These are phyloP conservation scores for Luehdorfia chinensis DNA, from an alignment of 1,140 invertebrate genomes.

Conservation along the genomic window DNA sequence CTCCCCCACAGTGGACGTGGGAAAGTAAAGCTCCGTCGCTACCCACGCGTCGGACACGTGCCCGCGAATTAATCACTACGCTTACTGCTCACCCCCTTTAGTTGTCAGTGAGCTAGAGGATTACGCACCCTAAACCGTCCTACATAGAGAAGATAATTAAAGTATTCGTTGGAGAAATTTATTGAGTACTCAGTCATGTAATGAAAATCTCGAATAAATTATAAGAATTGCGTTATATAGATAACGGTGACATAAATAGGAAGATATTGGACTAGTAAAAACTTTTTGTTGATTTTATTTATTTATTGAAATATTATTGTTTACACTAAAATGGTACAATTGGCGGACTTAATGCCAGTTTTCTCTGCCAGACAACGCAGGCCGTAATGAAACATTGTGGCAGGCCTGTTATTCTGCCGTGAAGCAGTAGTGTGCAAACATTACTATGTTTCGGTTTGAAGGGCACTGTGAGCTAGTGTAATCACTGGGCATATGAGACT, in stretches of 20 bases:
- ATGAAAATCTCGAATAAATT: conserved; percentile 3
- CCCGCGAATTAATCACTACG: conserved; percentile 32
- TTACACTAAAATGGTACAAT: not conserved
- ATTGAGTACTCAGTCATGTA: not conserved
- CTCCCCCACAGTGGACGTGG: conserved; percentile 11
- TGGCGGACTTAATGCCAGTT: too few relatives aligned
- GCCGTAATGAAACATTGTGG: too few relatives aligned
- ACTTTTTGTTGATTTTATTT: not conserved
- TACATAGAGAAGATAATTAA: not conserved
- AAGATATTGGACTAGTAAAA: not conserved
- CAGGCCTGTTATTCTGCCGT: too few relatives aligned
- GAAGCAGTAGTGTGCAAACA: too few relatives aligned
- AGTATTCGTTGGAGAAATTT: not conserved
- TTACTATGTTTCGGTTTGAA: too few relatives aligned
- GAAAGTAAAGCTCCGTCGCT: conserved; percentile 24
- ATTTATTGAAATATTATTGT: not conserved
- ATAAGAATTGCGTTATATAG: conserved; percentile 3
- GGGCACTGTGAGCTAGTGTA: too few relatives aligned
- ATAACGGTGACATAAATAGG: not conserved
- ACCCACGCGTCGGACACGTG: conserved; percentile 37
- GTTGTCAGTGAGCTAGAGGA: not conserved
- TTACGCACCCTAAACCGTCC: not conserved
- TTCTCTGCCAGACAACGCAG: too few relatives aligned
- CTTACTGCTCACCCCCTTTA: conserved; percentile 5
- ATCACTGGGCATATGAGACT: too few relatives aligned